A percentile compares a stretch with the other conserved stretches of the same genome.
Conservation (phyloP, 2,113 vertebrate genomes). For the Reinhardtius hippoglossoides region DNA sequence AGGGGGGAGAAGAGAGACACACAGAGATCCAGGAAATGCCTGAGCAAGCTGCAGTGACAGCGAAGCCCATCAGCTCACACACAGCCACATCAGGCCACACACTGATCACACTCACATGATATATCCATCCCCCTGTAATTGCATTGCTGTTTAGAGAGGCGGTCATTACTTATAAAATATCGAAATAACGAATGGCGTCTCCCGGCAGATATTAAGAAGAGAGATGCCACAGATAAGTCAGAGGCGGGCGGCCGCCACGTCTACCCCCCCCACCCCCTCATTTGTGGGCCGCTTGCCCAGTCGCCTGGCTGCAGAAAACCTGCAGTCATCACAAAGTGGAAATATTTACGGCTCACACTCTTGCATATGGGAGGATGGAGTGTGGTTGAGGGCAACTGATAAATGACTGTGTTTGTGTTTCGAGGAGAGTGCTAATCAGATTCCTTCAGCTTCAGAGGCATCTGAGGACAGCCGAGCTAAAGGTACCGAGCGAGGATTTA, state of each 20-base stretch:
- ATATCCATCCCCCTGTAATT: constrained; percentile 75
- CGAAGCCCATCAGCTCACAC: constrained; percentile 32
- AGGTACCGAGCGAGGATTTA: constrained; percentile 48
- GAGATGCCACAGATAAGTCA: constrained; percentile 79
- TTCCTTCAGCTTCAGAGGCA: constrained; percentile 67
- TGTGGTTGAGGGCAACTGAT: constrained; percentile 68
- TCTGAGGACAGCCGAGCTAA: constrained; percentile 64
- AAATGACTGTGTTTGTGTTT: constrained; percentile 79
- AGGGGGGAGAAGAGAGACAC: constrained; percentile 20
- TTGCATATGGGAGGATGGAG: constrained; percentile 62
- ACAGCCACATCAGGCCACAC: constrained; percentile 47
- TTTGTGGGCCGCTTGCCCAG: constrained; percentile 71
- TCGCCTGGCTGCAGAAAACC: constrained; percentile 78
- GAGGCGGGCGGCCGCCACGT: constrained; percentile 47
- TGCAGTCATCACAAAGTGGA: constrained; percentile 85
- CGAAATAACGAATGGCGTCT: constrained; percentile 78
- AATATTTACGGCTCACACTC: constrained; percentile 81
- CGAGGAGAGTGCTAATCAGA: constrained; percentile 77
- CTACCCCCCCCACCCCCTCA: constrained; percentile 13
- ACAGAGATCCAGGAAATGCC: constrained; percentile 81
- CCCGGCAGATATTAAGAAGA: constrained; percentile 77
- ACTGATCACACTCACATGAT: constrained; percentile 77
- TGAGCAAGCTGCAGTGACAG: constrained; percentile 44
- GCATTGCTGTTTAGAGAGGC: constrained; percentile 73
- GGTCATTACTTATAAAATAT: constrained; percentile 81